A percentile compares a stretch with the other conserved stretches of the same genome.
These are phyloP conservation scores for Trichogramma evanescens DNA, from an alignment of 2,888 invertebrate species.

Conservation along the genomic window DNA sequence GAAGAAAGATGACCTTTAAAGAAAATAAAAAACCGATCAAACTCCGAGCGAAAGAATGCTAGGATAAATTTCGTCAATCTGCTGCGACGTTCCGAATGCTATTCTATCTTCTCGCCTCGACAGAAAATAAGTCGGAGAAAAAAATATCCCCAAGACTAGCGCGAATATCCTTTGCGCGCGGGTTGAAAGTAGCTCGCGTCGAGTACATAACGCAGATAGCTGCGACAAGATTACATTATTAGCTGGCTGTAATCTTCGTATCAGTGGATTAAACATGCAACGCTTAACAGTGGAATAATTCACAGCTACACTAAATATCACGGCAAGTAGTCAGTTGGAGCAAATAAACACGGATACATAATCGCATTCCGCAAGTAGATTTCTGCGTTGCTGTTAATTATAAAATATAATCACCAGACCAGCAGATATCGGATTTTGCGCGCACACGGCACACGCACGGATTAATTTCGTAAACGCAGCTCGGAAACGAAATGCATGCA, in stretches of 20 bases:
- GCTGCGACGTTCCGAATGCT: background rate
- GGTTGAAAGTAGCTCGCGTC: background rate
- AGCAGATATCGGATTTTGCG: conserved; percentile 1
- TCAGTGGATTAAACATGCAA: no score
- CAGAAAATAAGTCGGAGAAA: no score
- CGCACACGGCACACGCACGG: background rate
- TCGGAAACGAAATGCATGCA: background rate
- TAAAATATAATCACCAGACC: conserved; percentile 1
- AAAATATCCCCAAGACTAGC: background rate
- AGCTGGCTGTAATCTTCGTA: no score
- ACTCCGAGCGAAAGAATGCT: conserved; percentile 2
- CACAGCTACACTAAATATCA: no score
- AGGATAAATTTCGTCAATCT: no score
- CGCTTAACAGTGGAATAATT: no score
- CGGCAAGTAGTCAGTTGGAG: no score
- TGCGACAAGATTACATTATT: no score
- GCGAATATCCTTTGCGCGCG: conserved; percentile 1
- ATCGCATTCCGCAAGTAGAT: background rate
- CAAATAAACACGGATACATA: background rate
- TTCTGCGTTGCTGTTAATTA: conserved; percentile 1
- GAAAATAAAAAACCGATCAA: conserved; percentile 14
- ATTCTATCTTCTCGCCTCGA: no score
- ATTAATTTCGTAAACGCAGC: conserved; percentile 3
- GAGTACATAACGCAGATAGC: no score
- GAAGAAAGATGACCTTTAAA: background rate